A percentile compares a stretch with the other conserved stretches of the same genome.
Evolutionary conservation across 2,113 vertebrate species (phyloP).

Genomic region (Psammodynastes pulverulentus): DNA sequence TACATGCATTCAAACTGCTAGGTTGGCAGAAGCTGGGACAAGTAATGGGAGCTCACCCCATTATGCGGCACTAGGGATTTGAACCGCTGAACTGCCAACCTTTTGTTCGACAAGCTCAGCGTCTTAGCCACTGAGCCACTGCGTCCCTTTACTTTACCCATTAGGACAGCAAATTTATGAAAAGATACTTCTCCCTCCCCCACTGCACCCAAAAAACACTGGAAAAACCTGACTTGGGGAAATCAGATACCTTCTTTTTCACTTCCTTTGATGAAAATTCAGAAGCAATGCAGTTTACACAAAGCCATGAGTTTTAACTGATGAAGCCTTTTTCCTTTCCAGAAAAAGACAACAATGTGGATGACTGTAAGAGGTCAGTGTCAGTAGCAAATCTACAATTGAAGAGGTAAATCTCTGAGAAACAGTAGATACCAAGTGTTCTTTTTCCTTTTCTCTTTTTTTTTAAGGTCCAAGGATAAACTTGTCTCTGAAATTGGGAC

Average conservation of each 20-base stretch:
- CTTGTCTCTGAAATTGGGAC: conserved; percentile 23
- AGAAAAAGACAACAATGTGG: not conserved
- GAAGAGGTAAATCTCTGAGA: not conserved
- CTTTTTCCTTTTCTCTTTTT: not conserved
- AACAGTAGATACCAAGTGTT: not conserved
- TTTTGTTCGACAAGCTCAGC: too few species aligned
- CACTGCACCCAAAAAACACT: not conserved
- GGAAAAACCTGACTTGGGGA: not conserved
- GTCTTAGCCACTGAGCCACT: too few species aligned
- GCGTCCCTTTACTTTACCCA: too few species aligned
- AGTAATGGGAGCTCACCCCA: too few species aligned
- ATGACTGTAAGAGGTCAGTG: conserved; percentile 27
- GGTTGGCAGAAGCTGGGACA: too few species aligned
- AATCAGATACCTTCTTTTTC: not conserved
- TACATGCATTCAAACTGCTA: too few species aligned
- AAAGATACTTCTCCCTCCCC: too few species aligned
- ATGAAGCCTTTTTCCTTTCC: not conserved
- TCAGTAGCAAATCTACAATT: not conserved
- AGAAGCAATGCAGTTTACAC: not conserved
- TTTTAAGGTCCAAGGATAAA: conserved; percentile 15
- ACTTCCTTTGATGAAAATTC: not conserved
- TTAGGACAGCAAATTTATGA: too few species aligned
- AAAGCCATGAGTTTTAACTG: not conserved
- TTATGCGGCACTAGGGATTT: too few species aligned
- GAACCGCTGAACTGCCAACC: too few species aligned